Conservation (phyloP, 2,888 invertebrate genomes). For the Arctia plantaginis region DNA sequence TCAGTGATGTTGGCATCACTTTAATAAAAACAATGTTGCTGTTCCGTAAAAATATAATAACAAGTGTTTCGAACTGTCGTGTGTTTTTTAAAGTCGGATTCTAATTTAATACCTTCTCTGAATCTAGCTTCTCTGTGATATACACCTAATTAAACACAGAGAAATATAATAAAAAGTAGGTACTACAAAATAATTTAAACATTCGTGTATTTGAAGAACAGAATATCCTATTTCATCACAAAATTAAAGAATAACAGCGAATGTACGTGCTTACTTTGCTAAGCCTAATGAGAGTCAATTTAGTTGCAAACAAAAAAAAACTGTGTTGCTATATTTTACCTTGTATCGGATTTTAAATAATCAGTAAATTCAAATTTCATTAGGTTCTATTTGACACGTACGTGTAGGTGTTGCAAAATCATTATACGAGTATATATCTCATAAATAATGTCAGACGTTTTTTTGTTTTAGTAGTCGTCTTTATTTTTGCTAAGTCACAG, state of each 20-base stretch:
- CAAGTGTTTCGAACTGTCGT: background rate
- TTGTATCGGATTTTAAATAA: background rate
- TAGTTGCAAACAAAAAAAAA: background rate
- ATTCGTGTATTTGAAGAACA: background rate
- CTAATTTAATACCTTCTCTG: background rate
- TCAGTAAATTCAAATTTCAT: background rate
- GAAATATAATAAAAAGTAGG: background rate
- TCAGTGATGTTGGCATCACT: background rate
- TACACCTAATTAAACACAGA: background rate
- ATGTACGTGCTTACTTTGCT: slow-evolving; percentile 22
- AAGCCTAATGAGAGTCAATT: slow-evolving; percentile 9
- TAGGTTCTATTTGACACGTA: background rate
- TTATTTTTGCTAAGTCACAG: too few relatives aligned
- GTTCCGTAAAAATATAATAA: background rate
- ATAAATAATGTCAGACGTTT: too few relatives aligned
- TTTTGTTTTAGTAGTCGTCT: too few relatives aligned
- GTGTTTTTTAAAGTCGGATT: background rate
- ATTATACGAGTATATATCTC: too few relatives aligned
- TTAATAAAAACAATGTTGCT: background rate
- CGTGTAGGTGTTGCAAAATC: too few relatives aligned
- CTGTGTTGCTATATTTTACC: background rate
- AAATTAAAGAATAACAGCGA: slow-evolving; percentile 20
- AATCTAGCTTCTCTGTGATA: background rate
- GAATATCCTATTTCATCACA: background rate
- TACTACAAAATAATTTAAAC: background rate